Percentiles rank a stretch among this genome's conserved stretches.
Evolutionary conservation across 2,113 vertebrate genomes (phyloP).

Genomic region (Chloropsis hardwickii): DNA sequence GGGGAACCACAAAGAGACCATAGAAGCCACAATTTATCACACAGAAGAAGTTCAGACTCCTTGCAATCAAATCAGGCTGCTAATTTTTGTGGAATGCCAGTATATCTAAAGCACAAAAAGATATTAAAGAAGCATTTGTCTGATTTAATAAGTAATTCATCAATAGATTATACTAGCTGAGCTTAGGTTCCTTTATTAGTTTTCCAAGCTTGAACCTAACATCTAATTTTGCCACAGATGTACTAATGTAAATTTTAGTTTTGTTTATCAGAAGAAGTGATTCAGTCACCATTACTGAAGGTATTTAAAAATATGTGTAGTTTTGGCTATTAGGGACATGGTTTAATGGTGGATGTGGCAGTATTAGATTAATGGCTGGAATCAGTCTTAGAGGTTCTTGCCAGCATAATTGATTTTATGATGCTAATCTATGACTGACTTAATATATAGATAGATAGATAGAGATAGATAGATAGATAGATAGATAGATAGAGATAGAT

Average conservation of each 20-base stretch:
- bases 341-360: not conserved
- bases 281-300: not conserved
- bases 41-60: not conserved
- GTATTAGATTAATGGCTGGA: not conserved
- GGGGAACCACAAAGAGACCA: not conserved
- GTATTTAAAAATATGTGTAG: not conserved
- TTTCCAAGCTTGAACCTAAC: not conserved
- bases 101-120: not conserved
- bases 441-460: rapidly evolving
- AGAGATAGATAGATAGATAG: not conserved
- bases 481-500: too few species aligned
- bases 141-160: not conserved
- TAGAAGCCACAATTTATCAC: not conserved
- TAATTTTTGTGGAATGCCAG: not conserved
- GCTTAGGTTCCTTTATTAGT: not conserved
- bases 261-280: not conserved
- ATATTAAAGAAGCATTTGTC: not conserved
- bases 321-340: rapidly evolving
- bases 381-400: not conserved
- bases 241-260: not conserved
- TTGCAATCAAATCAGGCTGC: not conserved
- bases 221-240: not conserved
- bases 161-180: not conserved
- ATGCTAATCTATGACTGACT: not conserved
- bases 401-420: not conserved